A percentile compares a stretch with the other conserved stretches of the same genome.
Evolutionary conservation across 2,797 vertebrate genomes (phyloP).

Genomic region (Enteromius afrohamiltoni): DNA sequence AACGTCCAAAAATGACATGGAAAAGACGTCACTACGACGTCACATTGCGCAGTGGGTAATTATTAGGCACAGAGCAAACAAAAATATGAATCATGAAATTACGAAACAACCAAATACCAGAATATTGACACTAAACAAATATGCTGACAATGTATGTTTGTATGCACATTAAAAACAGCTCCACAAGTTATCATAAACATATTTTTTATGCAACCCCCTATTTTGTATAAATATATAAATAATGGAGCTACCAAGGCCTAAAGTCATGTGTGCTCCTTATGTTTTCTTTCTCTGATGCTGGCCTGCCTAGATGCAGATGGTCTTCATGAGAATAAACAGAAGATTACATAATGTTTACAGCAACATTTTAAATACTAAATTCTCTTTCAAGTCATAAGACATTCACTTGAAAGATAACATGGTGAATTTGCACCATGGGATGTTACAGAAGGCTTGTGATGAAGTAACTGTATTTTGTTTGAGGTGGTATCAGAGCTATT

Average conservation of each 20-base stretch:
- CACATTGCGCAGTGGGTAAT: background rate
- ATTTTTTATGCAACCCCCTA: background rate
- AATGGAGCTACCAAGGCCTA: background rate
- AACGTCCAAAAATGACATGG: too few species aligned
- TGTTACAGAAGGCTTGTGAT: background rate
- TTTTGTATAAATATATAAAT: background rate
- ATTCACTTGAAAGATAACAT: background rate
- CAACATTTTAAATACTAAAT: background rate
- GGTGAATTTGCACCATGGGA: background rate
- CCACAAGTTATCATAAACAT: background rate
- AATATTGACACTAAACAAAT: background rate
- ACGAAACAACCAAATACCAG: background rate
- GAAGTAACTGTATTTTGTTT: background rate
- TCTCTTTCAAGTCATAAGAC: background rate
- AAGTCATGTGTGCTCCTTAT: background rate
- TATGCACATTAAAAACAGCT: background rate
- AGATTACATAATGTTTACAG: background rate
- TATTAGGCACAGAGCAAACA: background rate
- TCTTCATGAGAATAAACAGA: constrained; percentile 9
- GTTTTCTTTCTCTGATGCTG: constrained; percentile 24
- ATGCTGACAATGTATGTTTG: background rate
- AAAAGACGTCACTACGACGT: too few species aligned
- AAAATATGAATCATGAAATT: too few species aligned
- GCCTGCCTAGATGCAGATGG: background rate
- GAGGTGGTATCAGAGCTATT: background rate